Conservation (phyloP, 35 echinoderm and acorn worm species). For the Diadema setosum region DNA sequence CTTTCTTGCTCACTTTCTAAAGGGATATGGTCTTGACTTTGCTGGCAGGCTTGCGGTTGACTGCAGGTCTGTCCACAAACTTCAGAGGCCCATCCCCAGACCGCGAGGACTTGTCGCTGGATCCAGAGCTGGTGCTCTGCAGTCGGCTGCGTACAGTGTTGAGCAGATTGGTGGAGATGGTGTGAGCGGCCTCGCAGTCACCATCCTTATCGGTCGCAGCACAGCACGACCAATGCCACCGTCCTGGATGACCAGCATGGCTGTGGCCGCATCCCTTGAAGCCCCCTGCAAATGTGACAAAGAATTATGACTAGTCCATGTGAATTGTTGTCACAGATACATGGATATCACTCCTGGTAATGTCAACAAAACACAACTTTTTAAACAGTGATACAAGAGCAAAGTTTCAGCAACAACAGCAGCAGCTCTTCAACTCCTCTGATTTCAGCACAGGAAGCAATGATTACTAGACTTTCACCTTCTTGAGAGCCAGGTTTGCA, state of each 20-base stretch:
- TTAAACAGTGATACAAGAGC: no score
- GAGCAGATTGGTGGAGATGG: background rate
- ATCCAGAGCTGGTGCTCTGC: background rate
- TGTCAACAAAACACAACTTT: no score
- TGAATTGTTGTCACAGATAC: no score
- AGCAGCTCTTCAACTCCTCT: background rate
- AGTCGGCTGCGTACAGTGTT: background rate
- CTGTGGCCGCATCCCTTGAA: slow-evolving; percentile 95
- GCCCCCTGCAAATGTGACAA: slow-evolving; percentile 55
- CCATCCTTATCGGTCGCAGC: slow-evolving; percentile 47
- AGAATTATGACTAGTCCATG: no score
- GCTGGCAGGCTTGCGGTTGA: no score
- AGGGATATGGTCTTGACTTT: background rate
- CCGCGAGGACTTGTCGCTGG: background rate
- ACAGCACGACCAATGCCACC: slow-evolving; percentile 94
- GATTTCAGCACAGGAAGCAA: no score
- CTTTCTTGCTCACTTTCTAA: background rate
- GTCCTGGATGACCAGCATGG: slow-evolving; percentile 77
- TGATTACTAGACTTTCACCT: no score
- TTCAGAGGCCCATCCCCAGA: background rate
- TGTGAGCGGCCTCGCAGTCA: slow-evolving; percentile 7
- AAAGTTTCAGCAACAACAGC: no score
- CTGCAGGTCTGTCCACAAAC: background rate
- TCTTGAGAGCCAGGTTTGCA: no score
- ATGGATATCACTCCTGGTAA: no score